Evolutionary conservation across 2,797 vertebrate species (phyloP), one percentile per base, ranked within the genome.

Genomic region (Phalloptychus januarius): DNA sequence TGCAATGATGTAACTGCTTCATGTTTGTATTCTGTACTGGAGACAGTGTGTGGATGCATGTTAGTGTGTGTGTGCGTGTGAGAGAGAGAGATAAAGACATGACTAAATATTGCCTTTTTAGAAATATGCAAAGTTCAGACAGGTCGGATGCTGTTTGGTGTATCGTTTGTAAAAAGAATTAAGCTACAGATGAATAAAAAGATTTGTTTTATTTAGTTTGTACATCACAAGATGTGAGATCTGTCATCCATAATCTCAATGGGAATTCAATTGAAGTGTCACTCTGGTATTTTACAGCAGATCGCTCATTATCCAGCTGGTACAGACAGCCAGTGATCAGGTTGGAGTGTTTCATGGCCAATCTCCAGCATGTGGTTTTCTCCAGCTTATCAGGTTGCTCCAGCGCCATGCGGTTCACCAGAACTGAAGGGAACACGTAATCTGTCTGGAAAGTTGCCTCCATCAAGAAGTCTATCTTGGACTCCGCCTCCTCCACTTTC

Each of bases 321-420:
- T 99, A 97, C 5, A 99, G 92, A 85, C 95, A 96, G 23, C 97
- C 95, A 0, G 97, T 98, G 88, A 99, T 88, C 56, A 99, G 95
- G 75, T 93, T 88, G 0, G 81, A 95, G 80, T 97, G 96, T 78
- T 85, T 95, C 89, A 99, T 94, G 81, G 94, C 95, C 83, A 96
- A 96, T 31, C 75, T 82, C 18, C 83, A 80, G 2, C 83, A 83
- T 3, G 79, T 79, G 61, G 94, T 92, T 94, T 92, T 96, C 71
- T 96, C 92, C 13, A 95, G 89, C 72, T 87, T 87, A 44, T 97
- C 94, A 0, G 97, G 96, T 76, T 92, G 91, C 42, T 98, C 96
- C 84, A 97, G 85, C 11, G 92, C 92, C 92, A 98, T 77, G 20
- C 90, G 91, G 10, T 95, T 97, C 13, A 94, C 94, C 88, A 99